Evolutionary conservation across 2,888 invertebrate genomes (phyloP), one percentile per base, ranked within the genome.

Genomic region (Tridacna gigas): DNA sequence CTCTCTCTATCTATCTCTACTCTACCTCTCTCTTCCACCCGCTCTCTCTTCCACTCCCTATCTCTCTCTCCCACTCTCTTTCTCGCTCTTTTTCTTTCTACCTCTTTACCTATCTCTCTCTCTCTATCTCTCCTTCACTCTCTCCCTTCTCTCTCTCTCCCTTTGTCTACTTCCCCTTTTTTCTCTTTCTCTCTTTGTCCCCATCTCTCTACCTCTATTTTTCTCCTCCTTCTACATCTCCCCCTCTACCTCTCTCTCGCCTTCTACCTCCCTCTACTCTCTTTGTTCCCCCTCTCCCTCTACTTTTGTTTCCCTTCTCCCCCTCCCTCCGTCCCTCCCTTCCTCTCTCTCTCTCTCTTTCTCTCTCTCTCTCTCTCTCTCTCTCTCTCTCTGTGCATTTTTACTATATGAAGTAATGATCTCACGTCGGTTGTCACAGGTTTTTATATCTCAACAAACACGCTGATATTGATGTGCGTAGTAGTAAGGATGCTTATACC

Each of bases 301-400:
- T 18, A 11, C 18, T 51, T 18, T 18, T 51, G 11, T 18, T 18
- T 51, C 18, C 51, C 51, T 51, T 51, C 51, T 18, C 18, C 18
- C 51, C 51, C 18, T 51, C 51, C 51, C 18, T 51, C 51, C 51
- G 11, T 51, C 51, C 51, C 18, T 51, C 51, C 51, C 18, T 51
- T 18, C 51, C 51, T 51, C 51, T 51, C 51, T 51, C 51, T 51
- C 51, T 51, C 51, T 51, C 51, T 51, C 51, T 51, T 18, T 51
- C 51, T 51, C 51, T 51, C 51, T 51, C 51, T 51, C 51, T 51
- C 51, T 51, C 51, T 45, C 74, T 60, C 60, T 56, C 67, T 25
- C 51, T 51, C 51, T 51, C 51, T 51, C 51, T 51, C 51, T 51
- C 51, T 51, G 13, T 51, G 13, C 18, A 11, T 51, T 18, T 51